These are phyloP conservation scores for Seira musarum DNA, from an alignment of 2,888 invertebrate genomes.

Conservation along the genomic window DNA sequence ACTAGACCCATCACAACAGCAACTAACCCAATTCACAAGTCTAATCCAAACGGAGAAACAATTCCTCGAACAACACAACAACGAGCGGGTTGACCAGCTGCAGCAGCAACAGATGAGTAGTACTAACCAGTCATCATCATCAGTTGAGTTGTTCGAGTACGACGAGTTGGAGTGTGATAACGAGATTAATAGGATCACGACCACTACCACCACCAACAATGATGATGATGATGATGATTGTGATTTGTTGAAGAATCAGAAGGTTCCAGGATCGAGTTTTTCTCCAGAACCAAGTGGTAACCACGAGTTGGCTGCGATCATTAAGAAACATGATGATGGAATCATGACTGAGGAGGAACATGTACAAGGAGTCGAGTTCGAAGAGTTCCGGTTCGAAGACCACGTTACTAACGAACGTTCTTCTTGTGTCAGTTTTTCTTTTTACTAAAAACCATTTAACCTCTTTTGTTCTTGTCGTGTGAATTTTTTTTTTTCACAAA, in stretches of 20 bases:
- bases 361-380: conserved; percentile 40
- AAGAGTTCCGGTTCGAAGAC: conserved; percentile 37
- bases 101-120: not conserved
- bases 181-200: conserved; percentile 39
- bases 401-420: not conserved
- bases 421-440: conserved; percentile 13
- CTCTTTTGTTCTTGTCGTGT: too few relatives aligned
- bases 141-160: conserved; percentile 5
- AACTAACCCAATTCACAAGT: conserved; percentile 36
- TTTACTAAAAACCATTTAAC: conserved; percentile 27
- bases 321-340: not conserved
- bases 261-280: not conserved
- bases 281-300: conserved; percentile 38
- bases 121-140: not conserved
- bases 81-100: not conserved
- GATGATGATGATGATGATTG: not conserved
- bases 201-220: not conserved
- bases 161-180: conserved; percentile 21
- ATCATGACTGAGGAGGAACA: conserved; percentile 11
- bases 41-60: conserved; percentile 49
- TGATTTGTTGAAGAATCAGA: not conserved
- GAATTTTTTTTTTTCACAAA: too few relatives aligned
- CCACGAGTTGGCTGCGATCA: conserved; percentile 22
- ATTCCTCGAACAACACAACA: not conserved
- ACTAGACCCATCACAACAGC: not conserved